Base-by-base conservation (phyloP, 2,113 vertebrate genomes). In the Verasper variegatus region DNA sequence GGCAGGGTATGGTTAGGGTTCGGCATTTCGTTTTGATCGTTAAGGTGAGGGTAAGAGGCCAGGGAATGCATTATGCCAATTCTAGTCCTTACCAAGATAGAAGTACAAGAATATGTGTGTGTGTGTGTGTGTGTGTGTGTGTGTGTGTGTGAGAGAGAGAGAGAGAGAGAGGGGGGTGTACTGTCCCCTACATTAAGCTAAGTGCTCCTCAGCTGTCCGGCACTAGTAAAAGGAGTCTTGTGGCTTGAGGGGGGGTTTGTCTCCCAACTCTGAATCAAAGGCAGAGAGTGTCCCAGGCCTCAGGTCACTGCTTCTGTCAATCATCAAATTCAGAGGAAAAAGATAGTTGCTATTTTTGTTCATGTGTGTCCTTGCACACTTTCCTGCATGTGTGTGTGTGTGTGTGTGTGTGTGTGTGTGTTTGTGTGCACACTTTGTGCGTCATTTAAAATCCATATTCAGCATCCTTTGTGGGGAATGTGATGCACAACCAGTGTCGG, bases 171-270 rank as follows among this genome's bases (percentile, higher is more conserved):
- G 0, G 59, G 10, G 18, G 5, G n/a, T 84, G 78, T 86, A 74
- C 88, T 88, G 87, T 91, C 87, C 70, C 51, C 80, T 88, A 91
- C 93, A 94, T 95, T 95, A 94, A 90, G 92, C 87, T 92, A 94
- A 94, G 94, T 95, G 94, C 93, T 94, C 85, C 87, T 90, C 80
- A 76, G 86, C 87, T 93, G 90, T 92, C 76, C 88, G 82, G 89
- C 76, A 88, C 76, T 83, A 89, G 62, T 87, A 92, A 93, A 93
- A 90, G 88, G 89, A 91, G 82, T 90, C 88, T 89, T 81, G 55
- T 80, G 65, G 83, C 90, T 86, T 23, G 69, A 68, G 84, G 90
- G 84, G 55, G 72, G 56, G 23, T 24, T 56, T 17, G 56, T 57
- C 23, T 57, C 24, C 13, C 56, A 26, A 57, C 56, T 57, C 56